Evolutionary conservation across 2,113 vertebrate genomes (phyloP), one percentile per base, ranked within the genome.

Genomic region (Nematolebias whitei): DNA sequence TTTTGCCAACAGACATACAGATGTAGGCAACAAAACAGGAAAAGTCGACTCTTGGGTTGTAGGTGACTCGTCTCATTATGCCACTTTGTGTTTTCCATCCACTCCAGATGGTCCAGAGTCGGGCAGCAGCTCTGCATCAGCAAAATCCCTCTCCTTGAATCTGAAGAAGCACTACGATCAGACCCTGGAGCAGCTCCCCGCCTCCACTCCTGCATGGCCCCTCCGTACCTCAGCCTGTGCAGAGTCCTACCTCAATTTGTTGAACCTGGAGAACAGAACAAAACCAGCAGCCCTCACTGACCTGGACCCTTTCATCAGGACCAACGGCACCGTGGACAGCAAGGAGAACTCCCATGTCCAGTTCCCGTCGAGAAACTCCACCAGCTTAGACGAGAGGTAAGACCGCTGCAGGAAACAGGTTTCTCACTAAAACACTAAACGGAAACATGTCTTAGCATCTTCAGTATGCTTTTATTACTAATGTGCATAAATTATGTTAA

Each of bases 81-180:
- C 16, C 32, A 14, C 22, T 22, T 52, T 24, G 9, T 43, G 19
- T 35, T 32, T 26, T 59, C 22, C 43, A 20, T 54, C n/a, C 22
- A 0, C 60, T 83, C 15, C 81, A 94, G 95, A 74, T 68, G 91
- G 85, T 18, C 78, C 54, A 9, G 80, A 82, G 20, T 92, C 91
- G 5, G 47, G 87, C 7, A 88, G 92, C 88, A 90, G 85, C 63
- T 62, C 90, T 19, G 76, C 74, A 3, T 53, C 79, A 16, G 59
- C 88, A 0, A 91, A 90, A 57, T 88, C 93, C 1, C 83, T 94
- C 38, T 93, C 94, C 4, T 90, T 95, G 60, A 94, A 94, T 84
- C 81, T 95, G 85, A 95, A 94, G 91, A 94, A 94, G 74, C 87
- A 88, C 82, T 94, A 93, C 92, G 93, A 84, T 78, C 79, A 93